Conservation (phyloP, 2,113 vertebrate genomes). For the Phoxinus phoxinus region DNA sequence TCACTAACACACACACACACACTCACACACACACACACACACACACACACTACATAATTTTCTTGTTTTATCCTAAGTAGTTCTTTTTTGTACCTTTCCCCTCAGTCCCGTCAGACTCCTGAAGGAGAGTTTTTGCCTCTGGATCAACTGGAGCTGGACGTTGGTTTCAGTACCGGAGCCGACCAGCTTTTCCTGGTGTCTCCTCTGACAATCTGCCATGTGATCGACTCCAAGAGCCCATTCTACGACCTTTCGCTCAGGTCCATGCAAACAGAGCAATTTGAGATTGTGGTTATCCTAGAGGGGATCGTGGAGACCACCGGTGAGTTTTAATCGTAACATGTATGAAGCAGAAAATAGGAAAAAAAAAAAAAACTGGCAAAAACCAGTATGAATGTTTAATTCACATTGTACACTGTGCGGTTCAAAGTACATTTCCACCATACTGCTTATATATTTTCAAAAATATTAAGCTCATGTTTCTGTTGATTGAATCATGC, state of each 20-base stretch:
- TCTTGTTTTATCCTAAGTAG: background rate
- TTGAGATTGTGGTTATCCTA: conserved; percentile 91
- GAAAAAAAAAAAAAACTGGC: background rate
- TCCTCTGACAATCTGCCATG: conserved; percentile 89
- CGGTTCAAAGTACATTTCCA: background rate
- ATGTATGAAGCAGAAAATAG: background rate
- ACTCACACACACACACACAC: too few species aligned
- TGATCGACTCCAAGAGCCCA: conserved; percentile 88
- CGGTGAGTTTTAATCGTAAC: conserved; percentile 74
- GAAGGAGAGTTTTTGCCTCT: conserved; percentile 89
- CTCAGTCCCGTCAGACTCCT: conserved; percentile 87
- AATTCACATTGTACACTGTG: background rate
- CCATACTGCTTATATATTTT: background rate
- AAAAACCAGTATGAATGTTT: background rate
- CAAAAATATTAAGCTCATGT: background rate
- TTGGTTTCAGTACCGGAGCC: conserved; percentile 89
- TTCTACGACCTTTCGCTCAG: conserved; percentile 88
- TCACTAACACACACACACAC: too few species aligned
- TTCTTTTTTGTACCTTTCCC: conserved; percentile 4
- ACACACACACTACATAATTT: background rate
- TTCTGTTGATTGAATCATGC: background rate
- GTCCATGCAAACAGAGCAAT: conserved; percentile 87
- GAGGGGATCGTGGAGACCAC: conserved; percentile 91
- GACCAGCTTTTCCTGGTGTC: conserved; percentile 92
- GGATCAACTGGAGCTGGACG: conserved; percentile 89